Conservation (phyloP, 1,140 invertebrate species). For the Sitodiplosis mosellana region DNA sequence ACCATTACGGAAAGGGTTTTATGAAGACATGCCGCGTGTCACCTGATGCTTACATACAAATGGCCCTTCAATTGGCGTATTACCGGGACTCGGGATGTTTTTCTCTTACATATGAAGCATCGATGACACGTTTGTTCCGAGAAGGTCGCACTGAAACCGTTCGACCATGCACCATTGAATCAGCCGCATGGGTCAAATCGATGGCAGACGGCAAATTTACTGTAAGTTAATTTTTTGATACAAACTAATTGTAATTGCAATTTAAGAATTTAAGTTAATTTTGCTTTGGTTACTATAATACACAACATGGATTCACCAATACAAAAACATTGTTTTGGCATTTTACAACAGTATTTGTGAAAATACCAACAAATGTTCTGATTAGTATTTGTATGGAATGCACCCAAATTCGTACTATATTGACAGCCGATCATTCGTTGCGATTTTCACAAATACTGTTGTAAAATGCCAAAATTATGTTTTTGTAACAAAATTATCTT, state of each 20-base stretch:
- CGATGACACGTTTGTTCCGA: slow-evolving; percentile 89
- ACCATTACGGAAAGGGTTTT: slow-evolving; percentile 84
- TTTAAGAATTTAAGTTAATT: too few relatives aligned
- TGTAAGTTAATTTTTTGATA: slow-evolving; percentile 15
- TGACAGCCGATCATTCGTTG: too few relatives aligned
- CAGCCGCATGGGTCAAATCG: slow-evolving; percentile 72
- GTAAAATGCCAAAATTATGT: too few relatives aligned
- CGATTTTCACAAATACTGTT: too few relatives aligned
- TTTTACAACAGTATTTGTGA: too few relatives aligned
- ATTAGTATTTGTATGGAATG: too few relatives aligned
- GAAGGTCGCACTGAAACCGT: slow-evolving; percentile 98
- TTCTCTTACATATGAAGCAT: slow-evolving; percentile 92
- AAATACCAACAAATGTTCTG: too few relatives aligned
- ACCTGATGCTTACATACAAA: slow-evolving; percentile 91
- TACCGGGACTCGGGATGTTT: slow-evolving; percentile 80
- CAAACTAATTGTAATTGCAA: background rate
- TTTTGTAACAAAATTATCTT: too few relatives aligned
- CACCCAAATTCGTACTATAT: too few relatives aligned
- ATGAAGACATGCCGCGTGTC: slow-evolving; percentile 83
- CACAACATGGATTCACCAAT: too few relatives aligned
- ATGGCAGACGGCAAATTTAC: slow-evolving; percentile 68
- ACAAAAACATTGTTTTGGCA: too few relatives aligned
- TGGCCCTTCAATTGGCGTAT: slow-evolving; percentile 89
- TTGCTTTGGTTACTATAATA: too few relatives aligned
- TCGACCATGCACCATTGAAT: slow-evolving; percentile 85